Conservation (phyloP, 2,113 vertebrate species). For the Phocoena sinus region DNA sequence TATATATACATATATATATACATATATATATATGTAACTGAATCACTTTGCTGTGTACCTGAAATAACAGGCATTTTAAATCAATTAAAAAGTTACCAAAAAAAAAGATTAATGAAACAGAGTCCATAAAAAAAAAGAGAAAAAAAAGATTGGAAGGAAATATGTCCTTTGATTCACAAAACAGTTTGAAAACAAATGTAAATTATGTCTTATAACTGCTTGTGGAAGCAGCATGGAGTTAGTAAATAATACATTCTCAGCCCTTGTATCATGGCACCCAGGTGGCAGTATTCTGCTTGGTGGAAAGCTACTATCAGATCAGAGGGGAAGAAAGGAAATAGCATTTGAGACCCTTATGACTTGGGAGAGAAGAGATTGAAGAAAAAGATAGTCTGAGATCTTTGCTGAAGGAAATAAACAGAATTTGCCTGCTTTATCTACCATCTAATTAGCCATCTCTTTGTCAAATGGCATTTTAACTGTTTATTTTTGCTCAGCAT, state of each 20-base stretch:
- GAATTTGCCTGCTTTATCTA: not conserved
- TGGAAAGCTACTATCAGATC: not conserved
- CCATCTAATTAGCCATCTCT: not conserved
- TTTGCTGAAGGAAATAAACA: not conserved
- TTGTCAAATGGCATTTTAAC: not conserved
- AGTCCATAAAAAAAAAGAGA: not conserved
- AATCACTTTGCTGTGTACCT: not conserved
- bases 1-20: not conserved
- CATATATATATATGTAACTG: not conserved
- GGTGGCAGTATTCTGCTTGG: fast-evolving
- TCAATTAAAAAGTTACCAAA: not conserved
- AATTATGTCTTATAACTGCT: not conserved
- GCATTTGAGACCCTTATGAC: not conserved
- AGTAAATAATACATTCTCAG: not conserved
- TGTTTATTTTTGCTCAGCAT: not conserved
- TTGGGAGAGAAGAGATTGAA: not conserved
- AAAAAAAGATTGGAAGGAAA: not conserved
- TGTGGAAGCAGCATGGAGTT: not conserved
- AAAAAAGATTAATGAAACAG: not conserved
- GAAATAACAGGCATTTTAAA: not conserved
- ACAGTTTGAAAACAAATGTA: not conserved
- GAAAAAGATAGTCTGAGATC: not conserved
- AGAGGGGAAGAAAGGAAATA: not conserved
- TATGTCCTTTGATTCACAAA: not conserved
- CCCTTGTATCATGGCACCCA: fast-evolving